Base-by-base conservation (phyloP, 2,888 invertebrate genomes). In the Ophion ellenae region DNA sequence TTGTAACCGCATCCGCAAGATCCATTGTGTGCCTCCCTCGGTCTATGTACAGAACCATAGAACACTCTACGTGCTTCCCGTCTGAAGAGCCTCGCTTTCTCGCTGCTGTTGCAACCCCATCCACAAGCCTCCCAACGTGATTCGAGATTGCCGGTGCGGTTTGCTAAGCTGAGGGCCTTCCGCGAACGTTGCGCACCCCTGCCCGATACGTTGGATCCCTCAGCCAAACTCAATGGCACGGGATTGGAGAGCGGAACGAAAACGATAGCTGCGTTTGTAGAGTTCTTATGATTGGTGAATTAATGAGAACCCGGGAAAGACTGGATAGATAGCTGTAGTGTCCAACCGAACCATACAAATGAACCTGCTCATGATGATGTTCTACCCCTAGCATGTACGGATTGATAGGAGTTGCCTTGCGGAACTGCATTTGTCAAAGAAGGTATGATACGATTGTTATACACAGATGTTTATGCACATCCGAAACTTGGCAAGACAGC, bases 1-100 rank as follows among this genome's bases (percentile, higher is more conserved):
- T 90, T 89, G 87, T 79, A 83, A 89, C 88, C 88, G 75, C 88
- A 75, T 81, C 77, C 78, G 45, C 75, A 78, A 69, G 77, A 79
- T 76, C 77, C 70, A 74, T 86, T 74, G 86, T 80, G 47, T 59
- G 28, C 70, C 77, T 53, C 61, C 74, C 73, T 28, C 4, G 67
- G 11, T 77, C 36, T 83, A 66, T 66, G 67, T 28, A 28, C 28
- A 66, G 28, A 32, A 7, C 71, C 57, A 69, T 83, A 45, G 73
- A 74, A 53, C 73, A 47, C 74, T 64, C 69, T 77, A 77, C 77
- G 67, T 69, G 74, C 78, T 78, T 40, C 28, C 71, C 24, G 45
- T 20, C 32, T 45, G 47, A 59, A 73, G 69, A 40, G 17, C 24
- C 24, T 64, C 36, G 32, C 47, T 53, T 28, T 74, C 61, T 59